Conservation (phyloP, 2,797 vertebrate genomes). For the Sebastes oblongus region DNA sequence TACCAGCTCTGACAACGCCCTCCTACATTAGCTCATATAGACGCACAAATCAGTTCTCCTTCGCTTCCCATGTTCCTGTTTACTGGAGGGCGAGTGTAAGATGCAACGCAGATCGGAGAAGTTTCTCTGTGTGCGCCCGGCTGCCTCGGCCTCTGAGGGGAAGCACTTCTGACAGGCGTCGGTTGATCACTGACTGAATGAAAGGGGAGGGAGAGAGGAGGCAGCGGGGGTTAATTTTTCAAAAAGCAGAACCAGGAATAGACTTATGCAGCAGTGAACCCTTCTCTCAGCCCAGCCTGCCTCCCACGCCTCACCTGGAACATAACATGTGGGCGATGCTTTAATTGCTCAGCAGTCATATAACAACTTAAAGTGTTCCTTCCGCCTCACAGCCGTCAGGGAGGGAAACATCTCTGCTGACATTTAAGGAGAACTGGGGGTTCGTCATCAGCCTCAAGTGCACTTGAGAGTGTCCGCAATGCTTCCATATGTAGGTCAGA, state of each 20-base stretch:
- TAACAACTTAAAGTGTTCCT: constrained; percentile 30
- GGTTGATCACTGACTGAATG: constrained; percentile 4
- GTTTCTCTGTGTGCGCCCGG: constrained; percentile 8
- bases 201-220: background rate
- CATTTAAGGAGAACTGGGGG: background rate
- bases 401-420: constrained; percentile 16
- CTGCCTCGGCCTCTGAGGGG: constrained; percentile 29
- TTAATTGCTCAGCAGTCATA: constrained; percentile 39
- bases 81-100: background rate
- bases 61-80: background rate
- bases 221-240: constrained; percentile 9
- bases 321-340: constrained; percentile 38
- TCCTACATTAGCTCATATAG: constrained; percentile 29
- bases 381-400: background rate
- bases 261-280: constrained; percentile 36
- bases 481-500: background rate
- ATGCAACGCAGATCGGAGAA: constrained; percentile 23
- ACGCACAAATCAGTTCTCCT: constrained; percentile 12
- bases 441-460: background rate
- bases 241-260: constrained; percentile 9
- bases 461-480: background rate
- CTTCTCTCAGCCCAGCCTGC: constrained; percentile 12
- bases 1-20: constrained; percentile 14
- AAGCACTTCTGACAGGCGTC: constrained; percentile 25
- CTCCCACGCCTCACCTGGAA: constrained; percentile 61